Evolutionary conservation across 1,140 invertebrate species (phyloP), one percentile per base, ranked within the genome.

Genomic region (Conus betulinus): DNA sequence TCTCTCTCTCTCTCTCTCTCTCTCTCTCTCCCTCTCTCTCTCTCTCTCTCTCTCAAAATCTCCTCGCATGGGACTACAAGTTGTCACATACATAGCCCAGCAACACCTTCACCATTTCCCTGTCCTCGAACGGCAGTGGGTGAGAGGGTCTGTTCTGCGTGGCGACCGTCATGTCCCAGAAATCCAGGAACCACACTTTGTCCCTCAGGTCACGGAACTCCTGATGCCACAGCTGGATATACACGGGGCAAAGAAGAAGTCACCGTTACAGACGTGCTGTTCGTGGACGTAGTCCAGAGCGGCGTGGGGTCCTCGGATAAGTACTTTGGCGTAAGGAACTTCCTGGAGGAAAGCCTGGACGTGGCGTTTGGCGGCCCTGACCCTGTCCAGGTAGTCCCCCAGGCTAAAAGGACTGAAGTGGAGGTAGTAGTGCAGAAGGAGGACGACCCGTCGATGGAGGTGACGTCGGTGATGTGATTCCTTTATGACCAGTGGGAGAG

Each of bases 111-210:
- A 87, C 71, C 79, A 81, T 87, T 25, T 79, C 60, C 53, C 39
- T 11, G 13, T 63, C 60, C 13, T n/a, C 27, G n/a, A 13, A n/a
- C 17, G 25, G 10, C 25, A 53, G 79, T 78, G 87, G 87, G 81
- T 88, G 87, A 2, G 63, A 23, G 13, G 27, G 23, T 11, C 25
- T 6, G 63, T 88, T 88, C 63, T 83, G 23, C 55, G 87, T 57
- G 11, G 87, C 87, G 20, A 83, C 71, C 20, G 87, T 88, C 87
- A 88, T 88, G 23, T 88, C 87, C 87, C 78, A 63, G 87, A 82
- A 88, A 63, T 88, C 78, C 4, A 88, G 53, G 79, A 88, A 88
- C 55, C 63, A 67, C 27, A 88, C 87, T 3, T 39, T 39, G 39
- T 39, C 39, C 39, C 39, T 39, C 39, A 39, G 39, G 39, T 39